These are phyloP conservation scores for Pelobates cultripes DNA, from an alignment of 2,797 vertebrate genomes.

Conservation along the genomic window DNA sequence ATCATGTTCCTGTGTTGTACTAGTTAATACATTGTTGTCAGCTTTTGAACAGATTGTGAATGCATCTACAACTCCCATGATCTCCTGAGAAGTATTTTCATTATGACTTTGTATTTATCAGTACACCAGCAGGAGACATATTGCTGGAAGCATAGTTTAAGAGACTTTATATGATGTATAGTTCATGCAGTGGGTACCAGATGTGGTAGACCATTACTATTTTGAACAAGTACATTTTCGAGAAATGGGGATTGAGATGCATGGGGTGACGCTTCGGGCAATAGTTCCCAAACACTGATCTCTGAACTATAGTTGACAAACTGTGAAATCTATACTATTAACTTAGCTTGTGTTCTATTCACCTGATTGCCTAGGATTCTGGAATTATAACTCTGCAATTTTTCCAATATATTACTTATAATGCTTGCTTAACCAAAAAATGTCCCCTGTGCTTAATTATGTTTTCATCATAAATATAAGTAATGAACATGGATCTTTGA, in stretches of 20 bases:
- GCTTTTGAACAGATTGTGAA: slow-evolving; percentile 43
- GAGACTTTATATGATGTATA: slow-evolving; percentile 34
- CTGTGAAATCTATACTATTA: neutral
- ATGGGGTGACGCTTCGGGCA: slow-evolving; percentile 30
- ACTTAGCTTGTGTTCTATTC: neutral
- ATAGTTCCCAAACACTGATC: slow-evolving; percentile 31
- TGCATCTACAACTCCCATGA: slow-evolving; percentile 19
- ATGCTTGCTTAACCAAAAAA: neutral
- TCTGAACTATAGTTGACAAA: slow-evolving; percentile 9
- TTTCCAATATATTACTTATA: neutral
- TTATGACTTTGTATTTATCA: slow-evolving; percentile 14
- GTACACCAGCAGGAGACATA: slow-evolving; percentile 15
- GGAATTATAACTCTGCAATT: neutral
- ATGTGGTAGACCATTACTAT: slow-evolving; percentile 14
- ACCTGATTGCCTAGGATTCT: neutral
- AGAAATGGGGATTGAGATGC: slow-evolving; percentile 17
- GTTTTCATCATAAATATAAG: neutral
- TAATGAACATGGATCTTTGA: neutral
- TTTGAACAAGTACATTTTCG: slow-evolving; percentile 17
- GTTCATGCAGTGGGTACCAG: slow-evolving; percentile 8
- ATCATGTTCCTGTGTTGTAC: slow-evolving; percentile 1
- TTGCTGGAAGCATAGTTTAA: slow-evolving; percentile 16
- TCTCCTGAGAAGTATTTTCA: slow-evolving; percentile 40
- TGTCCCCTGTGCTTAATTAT: neutral
- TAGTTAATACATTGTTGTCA: slow-evolving; percentile 10